Base-by-base conservation (phyloP, 2,113 vertebrate species). In the Oplegnathus fasciatus region DNA sequence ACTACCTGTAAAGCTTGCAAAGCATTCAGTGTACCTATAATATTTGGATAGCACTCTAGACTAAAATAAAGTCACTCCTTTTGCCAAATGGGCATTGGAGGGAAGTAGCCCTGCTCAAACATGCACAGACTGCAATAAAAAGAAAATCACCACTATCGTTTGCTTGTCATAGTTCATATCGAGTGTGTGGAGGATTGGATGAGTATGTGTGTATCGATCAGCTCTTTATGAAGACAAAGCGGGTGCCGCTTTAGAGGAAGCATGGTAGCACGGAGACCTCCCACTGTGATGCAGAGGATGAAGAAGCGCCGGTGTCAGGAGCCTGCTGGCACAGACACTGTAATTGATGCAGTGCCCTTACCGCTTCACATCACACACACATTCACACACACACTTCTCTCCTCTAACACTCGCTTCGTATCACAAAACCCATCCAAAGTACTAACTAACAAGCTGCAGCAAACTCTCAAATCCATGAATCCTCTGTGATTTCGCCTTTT, bases 291-390 rank as follows among this genome's bases (percentile, higher is more conserved):
- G 84, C 86, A 91, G 91, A 94, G 92, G 94, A 95, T 94, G 92
- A 95, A 94, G 94, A 94, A 95, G 89, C 75, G 66, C 83, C 81
- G 37, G 84, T 94, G 94, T 95, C 89, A 91, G 94, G 86, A 91
- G 85, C 95, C 94, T 90, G 94, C 95, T 95, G 93, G 93, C 92
- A 93, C 90, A 91, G 89, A 92, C 93, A 78, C 89, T 86, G 80
- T 94, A 95, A 96, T 95, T 94, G 94, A 95, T 95, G 94, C 88
- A 75, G 88, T 91, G 91, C 91, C 92, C 93, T 95, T 90, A 91
- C 82, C 57, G 83, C 88, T 92, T 89, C 91, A 73, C 78, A 80
- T 78, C 81, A 74, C 91, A 82, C 88, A 71, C 70, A 75, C 84
- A 71, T 71, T 80, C 73, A 74, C 75, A 75, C 84, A 62, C 83